phyloP scores from a whole-genome alignment of 1,140 invertebrate genomes.

The Neotoxoptera formosana region DNA sequence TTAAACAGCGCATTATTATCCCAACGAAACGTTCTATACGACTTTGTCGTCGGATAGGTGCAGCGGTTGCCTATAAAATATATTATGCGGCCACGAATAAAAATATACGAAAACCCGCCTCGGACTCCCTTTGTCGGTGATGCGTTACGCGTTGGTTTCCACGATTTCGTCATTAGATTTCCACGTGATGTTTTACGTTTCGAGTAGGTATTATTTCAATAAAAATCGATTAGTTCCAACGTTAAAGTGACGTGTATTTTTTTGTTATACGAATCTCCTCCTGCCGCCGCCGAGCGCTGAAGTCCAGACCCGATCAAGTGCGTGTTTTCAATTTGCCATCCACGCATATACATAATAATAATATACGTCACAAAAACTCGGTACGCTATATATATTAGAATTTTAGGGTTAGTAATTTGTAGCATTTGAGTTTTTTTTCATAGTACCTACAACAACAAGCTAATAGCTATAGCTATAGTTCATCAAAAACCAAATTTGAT shows the following conservation, averaged over 20 bases:
- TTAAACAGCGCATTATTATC: background rate
- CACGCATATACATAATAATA: background rate
- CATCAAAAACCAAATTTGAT: too few relatives aligned
- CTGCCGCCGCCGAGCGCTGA: too few relatives aligned
- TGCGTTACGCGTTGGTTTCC: background rate
- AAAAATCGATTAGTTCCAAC: conserved; percentile 28
- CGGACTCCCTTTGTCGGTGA: background rate
- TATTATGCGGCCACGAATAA: background rate
- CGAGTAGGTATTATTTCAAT: background rate
- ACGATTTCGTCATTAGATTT: background rate
- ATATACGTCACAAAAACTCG: too few relatives aligned
- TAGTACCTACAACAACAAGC: too few relatives aligned
- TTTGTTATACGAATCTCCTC: background rate
- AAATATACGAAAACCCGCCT: background rate
- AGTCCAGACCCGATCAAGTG: background rate
- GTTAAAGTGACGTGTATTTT: background rate
- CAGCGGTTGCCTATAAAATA: background rate
- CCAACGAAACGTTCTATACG: background rate
- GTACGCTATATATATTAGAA: too few relatives aligned
- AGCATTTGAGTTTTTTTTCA: too few relatives aligned
- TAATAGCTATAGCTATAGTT: too few relatives aligned
- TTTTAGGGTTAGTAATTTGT: too few relatives aligned
- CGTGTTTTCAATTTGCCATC: background rate
- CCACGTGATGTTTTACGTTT: background rate
- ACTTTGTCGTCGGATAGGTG: background rate